A percentile compares a stretch with the other conserved stretches of the same genome.
Evolutionary conservation across 2,797 vertebrate species (phyloP).

Genomic region (Peromyscus eremicus): DNA sequence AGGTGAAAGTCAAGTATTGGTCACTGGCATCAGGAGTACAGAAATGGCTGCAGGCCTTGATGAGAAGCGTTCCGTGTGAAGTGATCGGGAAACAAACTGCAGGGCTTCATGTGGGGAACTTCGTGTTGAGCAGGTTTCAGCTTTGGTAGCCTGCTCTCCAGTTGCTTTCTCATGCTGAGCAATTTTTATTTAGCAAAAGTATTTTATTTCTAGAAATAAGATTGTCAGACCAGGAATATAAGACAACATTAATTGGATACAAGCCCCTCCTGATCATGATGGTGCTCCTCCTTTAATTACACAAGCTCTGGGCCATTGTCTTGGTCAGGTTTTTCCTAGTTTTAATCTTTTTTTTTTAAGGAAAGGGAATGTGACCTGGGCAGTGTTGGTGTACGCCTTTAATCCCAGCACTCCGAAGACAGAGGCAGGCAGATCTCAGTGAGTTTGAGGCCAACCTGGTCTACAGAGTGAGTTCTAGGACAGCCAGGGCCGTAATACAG

Average conservation of each 20-base stretch:
- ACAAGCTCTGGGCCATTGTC: neutral
- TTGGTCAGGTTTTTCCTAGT: conserved; percentile 49
- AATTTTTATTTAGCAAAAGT: conserved; percentile 10
- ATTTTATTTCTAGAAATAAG: conserved; percentile 53
- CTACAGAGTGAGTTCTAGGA: no score
- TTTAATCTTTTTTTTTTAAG: neutral
- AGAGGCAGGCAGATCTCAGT: no score
- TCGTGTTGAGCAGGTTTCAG: conserved; percentile 39
- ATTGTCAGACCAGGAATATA: conserved; percentile 2
- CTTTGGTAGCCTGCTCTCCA: conserved; percentile 26
- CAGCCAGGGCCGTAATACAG: no score
- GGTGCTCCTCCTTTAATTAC: neutral
- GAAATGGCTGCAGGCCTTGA: neutral
- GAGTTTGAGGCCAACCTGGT: no score
- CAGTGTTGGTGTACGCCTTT: no score
- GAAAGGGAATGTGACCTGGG: neutral
- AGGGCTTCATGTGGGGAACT: conserved; percentile 20
- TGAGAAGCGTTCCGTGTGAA: neutral
- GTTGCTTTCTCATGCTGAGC: conserved; percentile 45
- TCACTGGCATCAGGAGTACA: neutral
- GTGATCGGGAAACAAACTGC: conserved; percentile 50
- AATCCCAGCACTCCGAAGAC: no score
- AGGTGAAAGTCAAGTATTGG: conserved; percentile 48
- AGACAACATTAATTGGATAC: neutral
- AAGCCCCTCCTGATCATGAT: neutral